Evolutionary conservation across 2,888 invertebrate genomes (phyloP), one percentile per base, ranked within the genome.

Genomic region (Drosophila bunnanda): DNA sequence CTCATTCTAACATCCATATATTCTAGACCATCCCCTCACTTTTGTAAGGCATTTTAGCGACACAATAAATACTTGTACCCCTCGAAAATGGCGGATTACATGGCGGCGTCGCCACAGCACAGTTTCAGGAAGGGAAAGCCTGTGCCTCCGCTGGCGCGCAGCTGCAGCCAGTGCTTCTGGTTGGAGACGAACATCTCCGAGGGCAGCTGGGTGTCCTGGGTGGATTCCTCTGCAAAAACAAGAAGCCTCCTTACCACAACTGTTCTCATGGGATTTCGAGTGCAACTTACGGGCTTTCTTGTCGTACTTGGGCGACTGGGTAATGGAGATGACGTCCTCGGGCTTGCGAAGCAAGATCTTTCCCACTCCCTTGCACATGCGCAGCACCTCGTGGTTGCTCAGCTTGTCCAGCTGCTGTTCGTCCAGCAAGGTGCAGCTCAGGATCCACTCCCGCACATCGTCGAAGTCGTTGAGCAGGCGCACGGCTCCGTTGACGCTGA

Each of bases 181-280:
- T 97, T 97, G 4, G 97, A 97, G 12, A 97, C 97, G 90, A 97
- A 97, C 97, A 97, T 97, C 92, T 97, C 97, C 0, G 97, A 96
- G 0, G 97, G 97, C 59, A 97, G 96, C 82, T 96, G 93, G 32
- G 94, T 94, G 66, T 94, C 94, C 12, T 93, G 93, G 1, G 93
- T 90, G 20, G 93, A 93, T 34, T 91, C 89, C 64, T 83, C 94
- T 88, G 92, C 82, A 57, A 89, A 90, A 62, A 20, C 10, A 6
- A 25, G n/a, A 7, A 0, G 0, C 2, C 9, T n/a, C 3, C 17
- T 17, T 38, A n/a, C 4, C 13, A 17, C 25, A 10, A 4, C 4
- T 5, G 25, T 1, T 17, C 15, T 2, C 4, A 4, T 15, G 12
- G 2, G 15, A 12, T 15, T 12, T 2, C 0, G 4, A 4, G 10